These are phyloP conservation scores for Microtus oregoni DNA, from an alignment of 2,113 vertebrate species.

Conservation along the genomic window DNA sequence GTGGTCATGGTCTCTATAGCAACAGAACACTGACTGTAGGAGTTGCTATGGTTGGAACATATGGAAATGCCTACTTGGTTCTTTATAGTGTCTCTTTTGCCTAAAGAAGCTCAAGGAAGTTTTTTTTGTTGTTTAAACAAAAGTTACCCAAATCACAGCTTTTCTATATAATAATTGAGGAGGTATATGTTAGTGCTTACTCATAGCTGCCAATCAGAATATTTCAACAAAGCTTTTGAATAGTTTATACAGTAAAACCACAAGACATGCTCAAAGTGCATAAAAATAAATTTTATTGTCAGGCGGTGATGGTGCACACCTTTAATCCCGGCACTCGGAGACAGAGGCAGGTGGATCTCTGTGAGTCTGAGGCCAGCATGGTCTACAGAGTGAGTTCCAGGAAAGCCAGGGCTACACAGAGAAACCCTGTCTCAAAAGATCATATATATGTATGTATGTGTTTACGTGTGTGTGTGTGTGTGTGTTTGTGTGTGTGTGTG, in stretches of 20 bases:
- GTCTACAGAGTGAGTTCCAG: background rate
- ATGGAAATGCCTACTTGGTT: background rate
- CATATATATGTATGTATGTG: too few relatives aligned
- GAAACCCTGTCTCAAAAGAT: background rate
- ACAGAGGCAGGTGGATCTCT: background rate
- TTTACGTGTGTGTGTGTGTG: too few relatives aligned
- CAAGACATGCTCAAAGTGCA: background rate
- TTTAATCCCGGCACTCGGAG: background rate
- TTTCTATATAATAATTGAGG: background rate
- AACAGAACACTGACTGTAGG: too few relatives aligned
- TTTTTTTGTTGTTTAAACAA: constrained; percentile 49
- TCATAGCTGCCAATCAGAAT: background rate
- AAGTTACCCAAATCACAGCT: background rate
- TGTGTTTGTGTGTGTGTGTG: background rate
- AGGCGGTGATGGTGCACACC: background rate
- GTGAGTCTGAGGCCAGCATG: background rate
- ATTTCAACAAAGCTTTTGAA: constrained; percentile 53
- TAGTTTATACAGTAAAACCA: constrained; percentile 41
- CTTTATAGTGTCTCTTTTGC: constrained; percentile 34
- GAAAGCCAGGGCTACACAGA: background rate
- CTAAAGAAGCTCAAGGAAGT: background rate
- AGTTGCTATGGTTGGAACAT: background rate
- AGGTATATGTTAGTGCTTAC: background rate
- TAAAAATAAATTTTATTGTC: constrained; percentile 33
- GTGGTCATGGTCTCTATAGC: background rate